A percentile compares a stretch with the other conserved stretches of the same genome.
These are phyloP conservation scores for Pangasius macronema DNA, from an alignment of 2,797 vertebrate species.

Conservation along the genomic window DNA sequence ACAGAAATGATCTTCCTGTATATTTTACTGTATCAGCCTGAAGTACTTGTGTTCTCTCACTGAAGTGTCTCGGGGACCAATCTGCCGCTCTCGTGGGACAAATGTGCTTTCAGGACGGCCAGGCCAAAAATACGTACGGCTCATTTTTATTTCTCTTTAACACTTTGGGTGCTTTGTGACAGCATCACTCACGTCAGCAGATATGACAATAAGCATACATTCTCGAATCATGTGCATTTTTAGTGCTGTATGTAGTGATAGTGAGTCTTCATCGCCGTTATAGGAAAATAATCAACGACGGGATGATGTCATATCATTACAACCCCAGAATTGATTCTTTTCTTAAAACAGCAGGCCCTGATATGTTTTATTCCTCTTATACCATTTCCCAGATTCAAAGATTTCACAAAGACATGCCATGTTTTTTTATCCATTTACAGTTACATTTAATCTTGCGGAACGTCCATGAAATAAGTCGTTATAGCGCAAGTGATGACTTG, in stretches of 20 bases:
- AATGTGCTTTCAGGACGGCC: conserved; percentile 95
- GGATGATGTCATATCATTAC: not conserved
- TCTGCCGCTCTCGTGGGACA: conserved; percentile 97
- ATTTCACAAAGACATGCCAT: not conserved
- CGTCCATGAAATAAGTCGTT: not conserved
- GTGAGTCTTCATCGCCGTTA: not conserved
- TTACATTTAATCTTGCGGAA: not conserved
- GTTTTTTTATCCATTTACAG: not conserved
- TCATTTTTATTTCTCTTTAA: not conserved
- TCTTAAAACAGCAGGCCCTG: not conserved
- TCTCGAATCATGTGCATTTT: not conserved
- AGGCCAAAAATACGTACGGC: conserved; percentile 96
- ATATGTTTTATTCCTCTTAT: not conserved
- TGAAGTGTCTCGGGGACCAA: conserved; percentile 97
- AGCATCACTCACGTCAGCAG: not conserved
- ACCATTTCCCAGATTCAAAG: not conserved
- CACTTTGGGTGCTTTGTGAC: not conserved
- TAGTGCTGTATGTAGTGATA: too few relatives aligned
- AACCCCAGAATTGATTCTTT: not conserved
- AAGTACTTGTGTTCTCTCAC: conserved; percentile 19
- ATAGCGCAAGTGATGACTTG: not conserved
- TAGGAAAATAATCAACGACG: not conserved
- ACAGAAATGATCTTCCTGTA: not conserved
- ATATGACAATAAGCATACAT: not conserved
- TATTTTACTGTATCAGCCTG: not conserved